Conservation (phyloP, 2,797 vertebrate species). For the Rhinichthys osculus region DNA sequence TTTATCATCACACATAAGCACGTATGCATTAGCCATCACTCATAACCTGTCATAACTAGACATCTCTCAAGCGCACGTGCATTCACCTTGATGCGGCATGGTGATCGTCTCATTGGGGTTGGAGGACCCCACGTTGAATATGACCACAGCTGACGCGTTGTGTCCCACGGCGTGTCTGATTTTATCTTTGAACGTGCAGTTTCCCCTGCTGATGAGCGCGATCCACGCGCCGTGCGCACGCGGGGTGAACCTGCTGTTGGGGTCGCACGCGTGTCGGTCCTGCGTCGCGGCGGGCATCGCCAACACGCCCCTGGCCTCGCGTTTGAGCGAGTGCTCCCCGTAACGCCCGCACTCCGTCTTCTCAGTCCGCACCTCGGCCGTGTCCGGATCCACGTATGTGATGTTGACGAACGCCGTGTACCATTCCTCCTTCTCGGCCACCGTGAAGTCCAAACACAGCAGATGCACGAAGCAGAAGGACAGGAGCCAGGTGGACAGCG, state of each 20-base stretch:
- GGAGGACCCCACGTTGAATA: conserved; percentile 89
- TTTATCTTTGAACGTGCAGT: conserved; percentile 91
- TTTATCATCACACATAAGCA: background rate
- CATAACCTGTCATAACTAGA: background rate
- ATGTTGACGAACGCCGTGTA: conserved; percentile 98
- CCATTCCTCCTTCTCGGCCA: conserved; percentile 98
- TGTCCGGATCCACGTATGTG: conserved; percentile 88
- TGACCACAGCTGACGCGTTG: conserved; percentile 94
- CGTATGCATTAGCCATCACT: background rate
- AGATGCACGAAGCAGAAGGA: conserved; percentile 94
- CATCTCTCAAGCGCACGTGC: background rate
- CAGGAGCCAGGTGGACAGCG: conserved; percentile 95
- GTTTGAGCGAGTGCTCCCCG: conserved; percentile 94
- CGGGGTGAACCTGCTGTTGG: conserved; percentile 82
- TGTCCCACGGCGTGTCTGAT: conserved; percentile 87
- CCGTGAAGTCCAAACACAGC: conserved; percentile 94
- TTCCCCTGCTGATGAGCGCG: conserved; percentile 90
- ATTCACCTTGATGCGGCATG: conserved; percentile 91
- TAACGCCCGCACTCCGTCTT: conserved; percentile 95
- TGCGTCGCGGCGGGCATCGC: conserved; percentile 78
- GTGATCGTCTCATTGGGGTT: conserved; percentile 92
- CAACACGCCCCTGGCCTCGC: conserved; percentile 88
- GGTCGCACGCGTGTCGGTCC: conserved; percentile 89
- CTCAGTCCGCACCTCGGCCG: conserved; percentile 84
- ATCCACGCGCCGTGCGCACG: conserved; percentile 83